Conservation (phyloP, 2,888 invertebrate genomes). For the Diarsia dahlii region DNA sequence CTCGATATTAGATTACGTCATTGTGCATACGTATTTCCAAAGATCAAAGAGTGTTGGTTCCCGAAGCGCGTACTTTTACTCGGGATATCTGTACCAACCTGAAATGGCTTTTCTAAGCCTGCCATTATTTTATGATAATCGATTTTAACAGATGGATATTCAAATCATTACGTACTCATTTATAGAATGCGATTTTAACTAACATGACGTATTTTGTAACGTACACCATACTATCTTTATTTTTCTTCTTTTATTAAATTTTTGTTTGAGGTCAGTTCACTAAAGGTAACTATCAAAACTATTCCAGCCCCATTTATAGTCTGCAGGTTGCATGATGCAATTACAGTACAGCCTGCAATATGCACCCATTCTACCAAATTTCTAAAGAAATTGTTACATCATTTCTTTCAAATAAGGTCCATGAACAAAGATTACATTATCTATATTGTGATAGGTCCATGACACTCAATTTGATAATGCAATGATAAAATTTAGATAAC, state of each 20-base stretch:
- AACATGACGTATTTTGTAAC: not conserved
- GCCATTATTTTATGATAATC: too few relatives aligned
- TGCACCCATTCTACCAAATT: not conserved
- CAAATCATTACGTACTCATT: not conserved
- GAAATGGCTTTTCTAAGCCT: not conserved
- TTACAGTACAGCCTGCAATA: not conserved
- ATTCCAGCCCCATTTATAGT: not conserved
- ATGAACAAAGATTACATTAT: slow-evolving; percentile 5
- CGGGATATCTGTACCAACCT: too few relatives aligned
- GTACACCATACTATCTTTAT: not conserved
- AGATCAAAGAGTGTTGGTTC: not conserved
- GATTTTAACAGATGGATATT: not conserved
- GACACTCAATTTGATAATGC: not conserved
- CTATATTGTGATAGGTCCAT: not conserved
- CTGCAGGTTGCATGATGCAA: not conserved
- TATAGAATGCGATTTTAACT: not conserved
- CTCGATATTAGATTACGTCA: too few relatives aligned
- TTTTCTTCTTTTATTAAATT: not conserved
- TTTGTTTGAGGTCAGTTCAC: not conserved
- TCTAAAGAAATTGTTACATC: slow-evolving; percentile 1
- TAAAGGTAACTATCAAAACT: not conserved
- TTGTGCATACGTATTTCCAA: too few relatives aligned
- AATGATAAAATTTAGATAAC: not conserved
- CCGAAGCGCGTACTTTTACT: not conserved
- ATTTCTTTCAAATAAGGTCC: slow-evolving; percentile 9